Evolutionary conservation across 2,113 vertebrate species (phyloP).

Genomic region (Odontesthes bonariensis): DNA sequence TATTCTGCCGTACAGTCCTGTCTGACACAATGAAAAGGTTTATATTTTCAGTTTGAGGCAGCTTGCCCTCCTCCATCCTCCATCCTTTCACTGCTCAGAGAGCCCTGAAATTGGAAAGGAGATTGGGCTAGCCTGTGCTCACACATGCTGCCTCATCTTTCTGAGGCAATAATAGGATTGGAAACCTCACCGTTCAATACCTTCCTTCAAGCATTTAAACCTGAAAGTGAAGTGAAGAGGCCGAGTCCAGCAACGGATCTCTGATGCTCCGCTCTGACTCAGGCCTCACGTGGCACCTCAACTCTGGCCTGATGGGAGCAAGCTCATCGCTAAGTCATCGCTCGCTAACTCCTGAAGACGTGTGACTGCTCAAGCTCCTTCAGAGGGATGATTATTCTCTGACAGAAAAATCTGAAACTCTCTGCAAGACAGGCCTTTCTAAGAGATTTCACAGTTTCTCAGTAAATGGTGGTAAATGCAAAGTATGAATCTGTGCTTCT

Average conservation of each 20-base stretch:
- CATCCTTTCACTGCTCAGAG: constrained; percentile 45
- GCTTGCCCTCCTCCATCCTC: constrained; percentile 1
- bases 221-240: constrained; percentile 26
- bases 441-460: too few species aligned
- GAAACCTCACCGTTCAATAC: constrained; percentile 19
- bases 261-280: constrained; percentile 56
- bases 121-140: constrained; percentile 23
- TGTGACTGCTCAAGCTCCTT: constrained; percentile 54
- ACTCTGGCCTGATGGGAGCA: constrained; percentile 58
- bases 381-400: constrained; percentile 18
- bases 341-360: constrained; percentile 67
- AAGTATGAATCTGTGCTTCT: too few species aligned
- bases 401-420: constrained; percentile 16
- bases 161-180: constrained; percentile 52
- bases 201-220: constrained; percentile 32
- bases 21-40: background rate
- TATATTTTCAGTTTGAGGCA: background rate
- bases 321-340: constrained; percentile 64
- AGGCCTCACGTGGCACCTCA: constrained; percentile 62
- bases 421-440: background rate
- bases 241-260: constrained; percentile 9
- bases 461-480: too few species aligned
- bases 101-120: constrained; percentile 62
- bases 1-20: too few species aligned
- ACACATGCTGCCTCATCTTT: constrained; percentile 28